Conservation (phyloP, 37 sponge, comb jelly and placozoan species). For the Hexactinellida sp. region DNA sequence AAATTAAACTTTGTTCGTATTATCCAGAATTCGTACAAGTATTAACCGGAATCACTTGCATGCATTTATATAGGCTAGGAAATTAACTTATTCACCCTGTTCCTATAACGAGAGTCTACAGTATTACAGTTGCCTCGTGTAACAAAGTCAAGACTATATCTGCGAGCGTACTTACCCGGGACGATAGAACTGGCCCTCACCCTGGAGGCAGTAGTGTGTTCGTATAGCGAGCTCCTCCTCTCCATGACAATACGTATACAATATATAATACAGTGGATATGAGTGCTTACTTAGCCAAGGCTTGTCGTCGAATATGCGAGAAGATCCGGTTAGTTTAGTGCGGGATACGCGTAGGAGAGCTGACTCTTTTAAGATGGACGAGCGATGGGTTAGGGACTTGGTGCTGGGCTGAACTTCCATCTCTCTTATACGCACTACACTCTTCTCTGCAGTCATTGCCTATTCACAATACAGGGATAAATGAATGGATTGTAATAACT, state of each 20-base stretch:
- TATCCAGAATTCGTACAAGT: too few relatives aligned
- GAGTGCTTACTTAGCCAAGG: slow-evolving; percentile 14
- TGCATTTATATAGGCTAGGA: too few relatives aligned
- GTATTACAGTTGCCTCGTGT: too few relatives aligned
- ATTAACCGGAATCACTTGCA: too few relatives aligned
- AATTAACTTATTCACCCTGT: too few relatives aligned
- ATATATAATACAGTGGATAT: not conserved
- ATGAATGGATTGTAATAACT: too few relatives aligned
- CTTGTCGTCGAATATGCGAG: not conserved
- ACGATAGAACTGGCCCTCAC: not conserved
- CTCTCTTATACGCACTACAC: slow-evolving; percentile 8
- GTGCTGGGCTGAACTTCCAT: not conserved
- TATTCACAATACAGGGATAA: not conserved
- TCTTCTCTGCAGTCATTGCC: not conserved
- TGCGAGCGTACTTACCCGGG: not conserved
- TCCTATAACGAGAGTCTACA: too few relatives aligned
- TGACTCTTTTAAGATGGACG: not conserved
- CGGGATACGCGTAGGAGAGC: not conserved
- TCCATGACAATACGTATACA: not conserved
- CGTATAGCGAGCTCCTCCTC: not conserved
- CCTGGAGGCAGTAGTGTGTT: not conserved
- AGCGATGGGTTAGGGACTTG: not conserved
- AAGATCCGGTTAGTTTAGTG: not conserved
- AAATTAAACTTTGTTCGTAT: too few relatives aligned
- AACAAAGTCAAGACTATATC: too few relatives aligned